Percentiles rank a stretch among this genome's conserved stretches.
These are phyloP conservation scores for Spinus olivaceus DNA, from an alignment of 2,797 vertebrate genomes.

Conservation along the genomic window DNA sequence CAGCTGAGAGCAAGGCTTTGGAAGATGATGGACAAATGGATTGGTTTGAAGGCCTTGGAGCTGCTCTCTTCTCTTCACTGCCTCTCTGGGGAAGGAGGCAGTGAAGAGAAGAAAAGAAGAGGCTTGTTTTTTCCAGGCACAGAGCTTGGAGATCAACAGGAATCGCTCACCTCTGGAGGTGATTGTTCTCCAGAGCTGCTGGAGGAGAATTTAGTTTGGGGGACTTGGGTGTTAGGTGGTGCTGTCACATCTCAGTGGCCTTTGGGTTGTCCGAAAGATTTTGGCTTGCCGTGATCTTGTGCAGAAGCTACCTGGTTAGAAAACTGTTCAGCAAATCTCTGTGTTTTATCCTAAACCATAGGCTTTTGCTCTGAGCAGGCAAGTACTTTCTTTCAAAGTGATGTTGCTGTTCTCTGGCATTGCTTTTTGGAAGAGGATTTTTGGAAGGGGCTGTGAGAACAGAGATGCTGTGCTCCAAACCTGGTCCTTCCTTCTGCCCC, in stretches of 20 bases:
- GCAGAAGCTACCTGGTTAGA: neutral
- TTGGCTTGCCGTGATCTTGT: neutral
- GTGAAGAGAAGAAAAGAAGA: neutral
- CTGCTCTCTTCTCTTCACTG: neutral
- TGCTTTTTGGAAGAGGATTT: neutral
- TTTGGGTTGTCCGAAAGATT: neutral
- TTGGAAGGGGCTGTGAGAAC: neutral
- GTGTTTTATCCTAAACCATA: neutral
- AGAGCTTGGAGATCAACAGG: neutral
- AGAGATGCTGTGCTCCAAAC: neutral
- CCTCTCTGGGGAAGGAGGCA: neutral
- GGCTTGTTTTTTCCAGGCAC: neutral
- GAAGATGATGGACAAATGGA: neutral
- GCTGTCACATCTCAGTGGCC: neutral
- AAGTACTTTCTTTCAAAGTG: neutral
- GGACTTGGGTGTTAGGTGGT: neutral
- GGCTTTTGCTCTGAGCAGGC: neutral
- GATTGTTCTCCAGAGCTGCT: neutral
- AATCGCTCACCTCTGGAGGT: neutral
- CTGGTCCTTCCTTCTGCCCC: neutral
- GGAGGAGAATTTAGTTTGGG: neutral
- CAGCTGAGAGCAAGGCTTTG: neutral
- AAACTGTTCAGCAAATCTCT: neutral
- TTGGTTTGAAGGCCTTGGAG: neutral
- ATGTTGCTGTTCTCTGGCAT: fast-evolving